These are phyloP conservation scores for Imbricaverruca yamaguchii DNA, from an alignment of 2,888 invertebrate species.

Conservation along the genomic window DNA sequence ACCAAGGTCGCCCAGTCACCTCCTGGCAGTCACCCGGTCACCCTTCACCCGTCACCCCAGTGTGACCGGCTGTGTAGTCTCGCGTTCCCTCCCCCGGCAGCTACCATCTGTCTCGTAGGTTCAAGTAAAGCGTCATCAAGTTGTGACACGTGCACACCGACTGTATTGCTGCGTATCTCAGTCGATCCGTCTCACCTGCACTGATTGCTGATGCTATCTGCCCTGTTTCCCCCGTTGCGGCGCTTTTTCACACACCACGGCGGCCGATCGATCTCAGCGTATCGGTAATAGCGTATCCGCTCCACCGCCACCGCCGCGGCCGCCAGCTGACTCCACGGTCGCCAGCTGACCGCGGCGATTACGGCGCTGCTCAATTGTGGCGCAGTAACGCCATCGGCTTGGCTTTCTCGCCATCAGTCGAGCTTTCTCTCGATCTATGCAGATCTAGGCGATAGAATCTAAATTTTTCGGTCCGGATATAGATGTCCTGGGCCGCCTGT, in stretches of 20 bases:
- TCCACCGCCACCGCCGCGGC: too few relatives aligned
- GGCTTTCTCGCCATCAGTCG: background rate
- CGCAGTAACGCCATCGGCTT: background rate
- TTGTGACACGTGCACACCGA: too few relatives aligned
- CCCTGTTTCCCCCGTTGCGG: background rate
- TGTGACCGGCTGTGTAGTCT: too few relatives aligned
- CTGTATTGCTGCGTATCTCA: too few relatives aligned
- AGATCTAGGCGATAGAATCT: background rate
- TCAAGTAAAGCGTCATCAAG: too few relatives aligned
- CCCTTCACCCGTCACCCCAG: too few relatives aligned
- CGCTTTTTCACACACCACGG: slow-evolving; percentile 22
- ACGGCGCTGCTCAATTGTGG: slow-evolving; percentile 2
- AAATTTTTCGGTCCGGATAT: slow-evolving; percentile 18
- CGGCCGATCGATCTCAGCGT: slow-evolving; percentile 5
- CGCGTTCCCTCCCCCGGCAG: too few relatives aligned
- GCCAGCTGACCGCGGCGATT: slow-evolving; percentile 20
- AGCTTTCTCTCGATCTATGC: background rate
- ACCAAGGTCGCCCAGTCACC: too few relatives aligned
- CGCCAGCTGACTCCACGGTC: background rate
- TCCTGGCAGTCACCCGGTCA: too few relatives aligned
- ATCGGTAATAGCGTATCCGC: background rate
- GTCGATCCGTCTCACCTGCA: background rate
- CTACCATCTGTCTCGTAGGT: too few relatives aligned
- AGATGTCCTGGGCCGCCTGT: background rate
- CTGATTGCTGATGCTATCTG: slow-evolving; percentile 4